Base-by-base conservation (phyloP, 2,113 vertebrate species). In the Heterochromis multidens region DNA sequence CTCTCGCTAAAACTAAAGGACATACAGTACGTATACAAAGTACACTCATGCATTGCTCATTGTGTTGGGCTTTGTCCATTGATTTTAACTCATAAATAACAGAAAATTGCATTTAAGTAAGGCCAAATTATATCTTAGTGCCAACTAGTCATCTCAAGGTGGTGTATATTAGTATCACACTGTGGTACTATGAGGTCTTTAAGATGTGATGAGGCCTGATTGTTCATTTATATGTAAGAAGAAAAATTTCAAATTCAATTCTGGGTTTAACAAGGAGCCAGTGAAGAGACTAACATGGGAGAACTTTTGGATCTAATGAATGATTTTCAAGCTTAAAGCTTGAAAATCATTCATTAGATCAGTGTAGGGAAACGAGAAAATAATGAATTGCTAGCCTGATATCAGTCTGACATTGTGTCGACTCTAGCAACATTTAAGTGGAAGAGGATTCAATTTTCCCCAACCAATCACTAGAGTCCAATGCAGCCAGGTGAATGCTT, bases 81-180 rank as follows among this genome's bases (percentile, higher is more conserved):
- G 17, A 52, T n/a, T 74, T n/a, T 31, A 52, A 74, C 12, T 27
- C 16, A 52, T 21, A 52, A 74, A 31, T 74, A 6, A n/a, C 10
- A 74, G 17, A 52, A 27, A 74, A 74, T 31, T 43, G 31, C 6
- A 31, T 31, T 74, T 31, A 31, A 52, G 10, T n/a, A 52, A 17
- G 7, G 21, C 21, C 21, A 23, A 56, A 56, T n/a, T 9, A 23
- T 9, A 56, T 23, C 54, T 56, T 4, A 4, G 17, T 3, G 16
- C 52, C 14, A 46, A 4, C 12, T 16, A 46, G 1, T 46, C 43
- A 46, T 19, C 5, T 27, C 37, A 46, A 46, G 14, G 0, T 0
- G 40, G 33, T 35, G 33, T 35, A 35, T 35, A 35, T 7, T 35
- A 7, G 6, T 35, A 7, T 5, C 7, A 33, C 9, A 40, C 35